A percentile compares a stretch with the other conserved stretches of the same genome.
Conservation (phyloP, 2,888 invertebrate genomes). For the Scelioninae gen. 2 region DNA sequence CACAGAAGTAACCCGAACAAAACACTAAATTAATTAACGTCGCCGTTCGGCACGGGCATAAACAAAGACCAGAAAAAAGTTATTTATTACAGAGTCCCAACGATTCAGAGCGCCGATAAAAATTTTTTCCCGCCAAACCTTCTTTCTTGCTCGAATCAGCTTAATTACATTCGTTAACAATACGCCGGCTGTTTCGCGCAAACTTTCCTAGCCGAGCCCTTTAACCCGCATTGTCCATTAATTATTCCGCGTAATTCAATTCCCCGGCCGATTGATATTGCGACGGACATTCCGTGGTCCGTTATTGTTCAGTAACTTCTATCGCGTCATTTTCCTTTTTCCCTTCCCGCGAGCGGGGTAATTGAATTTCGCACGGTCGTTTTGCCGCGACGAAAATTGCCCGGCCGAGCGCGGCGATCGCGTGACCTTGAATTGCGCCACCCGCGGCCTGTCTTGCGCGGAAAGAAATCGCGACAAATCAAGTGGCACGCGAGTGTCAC, state of each 20-base stretch:
- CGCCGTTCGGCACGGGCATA: background rate
- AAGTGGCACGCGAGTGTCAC: conserved; percentile 33
- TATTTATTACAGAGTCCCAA: conserved; percentile 5
- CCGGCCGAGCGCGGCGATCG: conserved; percentile 13
- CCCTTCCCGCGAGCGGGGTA: conserved; percentile 24
- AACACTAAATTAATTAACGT: conserved; percentile 14
- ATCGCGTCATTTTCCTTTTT: conserved; percentile 29
- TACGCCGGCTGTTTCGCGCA: background rate
- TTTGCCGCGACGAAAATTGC: conserved; percentile 43
- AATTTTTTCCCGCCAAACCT: background rate
- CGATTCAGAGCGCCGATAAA: background rate
- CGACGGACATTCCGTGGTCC: conserved; percentile 33
- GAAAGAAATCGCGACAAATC: conserved; percentile 56
- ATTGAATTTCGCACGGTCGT: conserved; percentile 52
- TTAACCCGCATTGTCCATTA: conserved; percentile 32
- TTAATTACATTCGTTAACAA: conserved; percentile 37
- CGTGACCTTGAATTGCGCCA: conserved; percentile 55
- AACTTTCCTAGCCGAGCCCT: conserved; percentile 32
- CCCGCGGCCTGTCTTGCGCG: conserved; percentile 24
- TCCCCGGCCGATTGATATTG: conserved; percentile 40
- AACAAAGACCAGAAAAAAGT: background rate
- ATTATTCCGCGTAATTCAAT: conserved; percentile 47
- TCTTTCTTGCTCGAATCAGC: conserved; percentile 29
- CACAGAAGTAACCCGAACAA: background rate
- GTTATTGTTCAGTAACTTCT: conserved; percentile 29